Evolutionary conservation across 1,140 invertebrate species (phyloP).

Genomic region (Cecropterus lyciades): DNA sequence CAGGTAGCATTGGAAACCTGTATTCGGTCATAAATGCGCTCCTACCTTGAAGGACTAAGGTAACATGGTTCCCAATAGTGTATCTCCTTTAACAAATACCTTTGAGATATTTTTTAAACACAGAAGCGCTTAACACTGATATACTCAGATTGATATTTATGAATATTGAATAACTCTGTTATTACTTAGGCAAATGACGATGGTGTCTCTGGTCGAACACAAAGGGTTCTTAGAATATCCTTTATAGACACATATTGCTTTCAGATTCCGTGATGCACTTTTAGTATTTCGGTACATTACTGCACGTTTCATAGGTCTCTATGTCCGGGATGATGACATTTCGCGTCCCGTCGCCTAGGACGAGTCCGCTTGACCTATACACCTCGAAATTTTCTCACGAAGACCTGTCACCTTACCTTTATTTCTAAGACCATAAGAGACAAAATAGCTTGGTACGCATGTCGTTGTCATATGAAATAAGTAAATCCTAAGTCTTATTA

Average conservation of each 20-base stretch:
- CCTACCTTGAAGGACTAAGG: no score
- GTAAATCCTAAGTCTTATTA: conserved; percentile 22
- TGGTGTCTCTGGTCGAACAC: no score
- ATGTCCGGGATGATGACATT: conserved; percentile 62
- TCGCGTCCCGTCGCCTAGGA: conserved; percentile 41
- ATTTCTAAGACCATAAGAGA: background rate
- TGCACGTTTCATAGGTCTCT: conserved; percentile 6
- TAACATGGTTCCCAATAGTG: no score
- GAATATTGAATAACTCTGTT: no score
- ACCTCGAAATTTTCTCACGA: conserved; percentile 20
- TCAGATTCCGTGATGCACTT: conserved; percentile 6
- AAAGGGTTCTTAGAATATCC: background rate
- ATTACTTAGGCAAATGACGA: no score
- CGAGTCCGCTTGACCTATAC: conserved; percentile 55
- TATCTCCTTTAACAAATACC: no score
- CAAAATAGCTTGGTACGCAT: background rate
- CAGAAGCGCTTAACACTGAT: no score
- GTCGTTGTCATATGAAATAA: background rate
- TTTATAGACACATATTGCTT: background rate
- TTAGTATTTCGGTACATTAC: conserved; percentile 6
- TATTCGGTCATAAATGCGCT: no score
- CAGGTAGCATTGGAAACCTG: no score
- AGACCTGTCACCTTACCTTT: background rate
- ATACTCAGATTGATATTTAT: no score
- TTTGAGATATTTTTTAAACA: no score